Conservation (phyloP, 2,888 invertebrate genomes). For the Caenorhabditis sp. region DNA sequence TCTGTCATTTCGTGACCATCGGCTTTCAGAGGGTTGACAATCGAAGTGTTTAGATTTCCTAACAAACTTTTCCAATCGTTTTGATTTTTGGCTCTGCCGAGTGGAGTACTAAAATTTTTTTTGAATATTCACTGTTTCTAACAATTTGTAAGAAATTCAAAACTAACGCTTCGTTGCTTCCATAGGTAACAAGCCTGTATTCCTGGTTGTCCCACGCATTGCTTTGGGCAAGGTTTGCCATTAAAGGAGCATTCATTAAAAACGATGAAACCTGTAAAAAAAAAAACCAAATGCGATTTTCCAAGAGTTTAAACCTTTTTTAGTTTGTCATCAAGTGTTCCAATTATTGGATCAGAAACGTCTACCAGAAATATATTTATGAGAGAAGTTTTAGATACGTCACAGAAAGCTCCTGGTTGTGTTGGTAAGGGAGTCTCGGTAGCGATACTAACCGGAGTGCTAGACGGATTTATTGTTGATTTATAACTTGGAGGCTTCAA, state of each 20-base stretch:
- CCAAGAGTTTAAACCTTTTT: background rate
- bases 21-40: slow-evolving; percentile 41
- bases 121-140: too few relatives aligned
- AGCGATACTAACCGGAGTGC: slow-evolving; percentile 1
- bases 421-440: slow-evolving; percentile 12
- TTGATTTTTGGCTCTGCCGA: slow-evolving; percentile 45
- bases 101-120: slow-evolving; percentile 22
- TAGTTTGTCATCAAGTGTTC: slow-evolving; percentile 51
- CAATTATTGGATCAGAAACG: slow-evolving; percentile 58
- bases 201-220: slow-evolving; percentile 43
- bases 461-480: slow-evolving; percentile 2
- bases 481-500: slow-evolving; percentile 14
- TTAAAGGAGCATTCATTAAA: slow-evolving; percentile 14
- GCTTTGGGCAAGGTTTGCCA: slow-evolving; percentile 28
- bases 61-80: slow-evolving; percentile 32
- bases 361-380: slow-evolving; percentile 55
- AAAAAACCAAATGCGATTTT: background rate
- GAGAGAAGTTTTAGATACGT: slow-evolving; percentile 18
- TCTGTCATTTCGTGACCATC: slow-evolving; percentile 51
- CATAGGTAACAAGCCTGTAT: slow-evolving; percentile 54
- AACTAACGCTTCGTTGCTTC: slow-evolving; percentile 58
- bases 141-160: background rate
- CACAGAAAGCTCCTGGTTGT: slow-evolving; percentile 33
- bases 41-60: slow-evolving; percentile 28
- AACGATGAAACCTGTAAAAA: slow-evolving; percentile 19